Evolutionary conservation across 2,888 invertebrate species (phyloP).

Genomic region (Parascotia fuliginaria): DNA sequence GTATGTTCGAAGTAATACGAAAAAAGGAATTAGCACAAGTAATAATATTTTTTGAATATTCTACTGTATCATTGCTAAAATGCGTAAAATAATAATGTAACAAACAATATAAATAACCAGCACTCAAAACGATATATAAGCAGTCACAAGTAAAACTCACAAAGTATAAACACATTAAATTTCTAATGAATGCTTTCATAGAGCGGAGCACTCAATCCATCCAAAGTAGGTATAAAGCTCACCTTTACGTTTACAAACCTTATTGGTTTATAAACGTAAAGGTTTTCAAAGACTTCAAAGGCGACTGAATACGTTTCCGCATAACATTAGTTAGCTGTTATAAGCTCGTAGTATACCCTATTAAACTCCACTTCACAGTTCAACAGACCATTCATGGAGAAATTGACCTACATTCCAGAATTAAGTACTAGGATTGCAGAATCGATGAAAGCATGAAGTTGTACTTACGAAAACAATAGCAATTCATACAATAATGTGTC

Average conservation of each 20-base stretch:
- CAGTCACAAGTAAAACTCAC: conserved; percentile 3
- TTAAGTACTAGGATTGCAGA: conserved; percentile 34
- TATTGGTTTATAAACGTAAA: conserved; percentile 17
- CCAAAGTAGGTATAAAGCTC: too few relatives aligned
- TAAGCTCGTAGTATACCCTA: conserved; percentile 23
- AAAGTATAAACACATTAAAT: conserved; percentile 1
- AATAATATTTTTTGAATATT: too few relatives aligned
- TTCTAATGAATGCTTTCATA: conserved; percentile 16
- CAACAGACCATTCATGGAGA: conserved; percentile 49
- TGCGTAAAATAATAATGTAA: not conserved
- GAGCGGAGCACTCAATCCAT: too few relatives aligned
- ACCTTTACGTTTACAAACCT: too few relatives aligned
- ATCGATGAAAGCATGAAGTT: conserved; percentile 27
- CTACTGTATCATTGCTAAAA: too few relatives aligned
- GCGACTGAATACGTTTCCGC: conserved; percentile 22
- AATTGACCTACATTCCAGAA: conserved; percentile 52
- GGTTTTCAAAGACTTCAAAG: conserved; percentile 20
- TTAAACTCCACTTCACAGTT: conserved; percentile 45
- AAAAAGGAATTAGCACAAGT: too few relatives aligned
- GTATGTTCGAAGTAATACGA: too few relatives aligned
- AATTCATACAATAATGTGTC: conserved; percentile 19
- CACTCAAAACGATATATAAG: not conserved
- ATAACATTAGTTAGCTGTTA: conserved; percentile 21
- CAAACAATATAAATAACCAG: not conserved
- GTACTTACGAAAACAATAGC: conserved; percentile 17